A percentile compares a stretch with the other conserved stretches of the same genome.
Evolutionary conservation across 2,797 vertebrate genomes (phyloP).

Genomic region (Percopsis omiscomaycus): DNA sequence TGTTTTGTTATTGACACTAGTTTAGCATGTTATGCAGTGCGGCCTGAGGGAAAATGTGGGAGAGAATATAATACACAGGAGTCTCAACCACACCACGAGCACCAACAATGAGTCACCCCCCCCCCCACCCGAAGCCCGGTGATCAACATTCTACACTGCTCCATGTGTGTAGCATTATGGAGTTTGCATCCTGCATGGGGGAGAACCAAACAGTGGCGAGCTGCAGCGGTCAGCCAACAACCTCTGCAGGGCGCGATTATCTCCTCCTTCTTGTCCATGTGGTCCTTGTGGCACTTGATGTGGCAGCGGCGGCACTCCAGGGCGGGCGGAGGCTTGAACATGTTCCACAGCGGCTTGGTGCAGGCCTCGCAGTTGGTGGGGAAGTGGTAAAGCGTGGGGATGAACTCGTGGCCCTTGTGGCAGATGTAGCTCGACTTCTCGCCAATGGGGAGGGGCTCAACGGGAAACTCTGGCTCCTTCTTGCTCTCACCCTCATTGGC

Average conservation of each 20-base stretch:
- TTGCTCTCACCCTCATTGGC: constrained; percentile 99
- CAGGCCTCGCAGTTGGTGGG: constrained; percentile 96
- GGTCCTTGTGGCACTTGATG: constrained; percentile 97
- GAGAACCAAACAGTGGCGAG: neutral
- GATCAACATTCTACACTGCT: too few species aligned
- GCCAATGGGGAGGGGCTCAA: constrained; percentile 80
- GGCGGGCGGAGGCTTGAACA: constrained; percentile 96
- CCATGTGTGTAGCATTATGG: too few species aligned
- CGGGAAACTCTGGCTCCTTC: constrained; percentile 89
- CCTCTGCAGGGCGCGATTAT: constrained; percentile 89
- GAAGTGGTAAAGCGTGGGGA: constrained; percentile 96
- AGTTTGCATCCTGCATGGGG: too few species aligned
- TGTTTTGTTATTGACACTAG: neutral
- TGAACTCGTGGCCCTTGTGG: constrained; percentile 97
- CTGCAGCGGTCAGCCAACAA: neutral
- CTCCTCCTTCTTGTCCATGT: constrained; percentile 96
- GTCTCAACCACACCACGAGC: too few species aligned
- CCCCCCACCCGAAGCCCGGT: too few species aligned
- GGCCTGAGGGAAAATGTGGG: too few species aligned
- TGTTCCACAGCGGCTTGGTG: constrained; percentile 92
- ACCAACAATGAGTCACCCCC: too few species aligned
- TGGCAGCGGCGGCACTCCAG: constrained; percentile 96
- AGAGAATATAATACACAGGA: too few species aligned
- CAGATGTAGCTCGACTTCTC: constrained; percentile 93
- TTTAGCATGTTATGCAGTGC: too few species aligned